Base-by-base conservation (phyloP, 2,113 vertebrate genomes). In the Physeter macrocephalus region DNA sequence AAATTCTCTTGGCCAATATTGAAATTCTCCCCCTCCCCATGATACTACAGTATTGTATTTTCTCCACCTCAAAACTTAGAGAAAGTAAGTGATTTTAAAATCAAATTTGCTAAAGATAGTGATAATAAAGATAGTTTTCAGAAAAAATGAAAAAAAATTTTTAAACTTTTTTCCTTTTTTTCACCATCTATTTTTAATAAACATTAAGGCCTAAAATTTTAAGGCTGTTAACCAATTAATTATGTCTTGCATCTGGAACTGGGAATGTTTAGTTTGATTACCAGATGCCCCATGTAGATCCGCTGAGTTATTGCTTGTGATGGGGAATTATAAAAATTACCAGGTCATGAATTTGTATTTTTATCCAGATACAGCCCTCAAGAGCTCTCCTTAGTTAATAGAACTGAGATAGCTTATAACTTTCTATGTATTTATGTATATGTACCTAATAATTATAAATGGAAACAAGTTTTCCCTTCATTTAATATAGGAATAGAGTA, bases 211-310 rank as follows among this genome's bases (percentile, higher is more conserved):
- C 36, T 93, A 90, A 59, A 78, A 17, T 93, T 72, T 93, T 21
- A 92, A 94, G 21, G 27, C 25, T 87, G 64, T 94, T 82, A 27
- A 64, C 14, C 27, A 85, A 54, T 94, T 90, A 82, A 83, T 92
- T 95, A 71, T 71, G 5, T 67, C 84, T 96, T 88, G 17, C 34
- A 85, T 78, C 59, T 95, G 21, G 54, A 94, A 92, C 93, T 81
- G 27, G 52, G 29, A 88, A 78, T 90, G 75, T 84, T 93, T 95
- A 29, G 0, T 61, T 75, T 95, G 77, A 77, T 92, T 82, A 87
- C 15, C 77, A 88, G 29, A 77, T 81, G 17, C 3, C 9, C 13
- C 23, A 46, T 57, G 43, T 88, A 83, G 62, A 81, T 94, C 66
- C 46, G 15, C 17, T 86, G 49, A 95, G 29, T 72, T 72, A 82